phyloP scores from a whole-genome alignment of 2,113 vertebrate genomes.

The Muntiacus reevesi region DNA sequence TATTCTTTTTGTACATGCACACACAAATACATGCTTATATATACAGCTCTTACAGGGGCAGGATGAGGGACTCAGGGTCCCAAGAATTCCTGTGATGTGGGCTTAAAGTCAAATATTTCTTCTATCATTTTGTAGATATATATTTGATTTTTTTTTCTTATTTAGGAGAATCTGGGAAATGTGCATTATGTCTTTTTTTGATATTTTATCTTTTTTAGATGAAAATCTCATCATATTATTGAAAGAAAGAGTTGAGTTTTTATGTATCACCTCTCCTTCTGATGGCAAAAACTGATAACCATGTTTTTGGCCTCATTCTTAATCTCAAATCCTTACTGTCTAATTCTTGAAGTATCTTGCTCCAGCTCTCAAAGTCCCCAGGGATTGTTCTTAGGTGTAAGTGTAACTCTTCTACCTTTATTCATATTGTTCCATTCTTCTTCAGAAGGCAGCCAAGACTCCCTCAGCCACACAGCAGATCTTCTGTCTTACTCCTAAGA shows the following conservation, averaged over 20 bases:
- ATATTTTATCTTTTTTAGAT: background rate
- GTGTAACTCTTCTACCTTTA: background rate
- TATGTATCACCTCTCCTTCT: background rate
- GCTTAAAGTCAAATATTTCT: background rate
- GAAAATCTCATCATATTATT: background rate
- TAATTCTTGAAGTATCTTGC: background rate
- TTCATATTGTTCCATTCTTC: background rate
- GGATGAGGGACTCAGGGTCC: background rate
- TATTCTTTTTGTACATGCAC: background rate
- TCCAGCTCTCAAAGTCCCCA: too few species aligned
- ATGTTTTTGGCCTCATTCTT: background rate
- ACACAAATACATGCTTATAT: background rate
- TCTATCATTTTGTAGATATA: background rate
- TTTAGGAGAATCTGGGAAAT: background rate
- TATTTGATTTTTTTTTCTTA: background rate
- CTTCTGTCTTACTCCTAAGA: background rate
- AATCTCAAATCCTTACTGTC: background rate
- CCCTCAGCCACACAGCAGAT: rapidly evolving
- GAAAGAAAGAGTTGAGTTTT: background rate
- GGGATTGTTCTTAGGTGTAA: background rate
- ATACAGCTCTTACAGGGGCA: background rate
- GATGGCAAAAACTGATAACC: background rate
- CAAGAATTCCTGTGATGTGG: background rate
- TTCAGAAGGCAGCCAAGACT: background rate
- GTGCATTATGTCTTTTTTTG: background rate